Percentiles rank a stretch among this genome's conserved stretches.
phyloP scores from a whole-genome alignment of 2,888 invertebrate genomes.

The Lithophane leautieri region DNA sequence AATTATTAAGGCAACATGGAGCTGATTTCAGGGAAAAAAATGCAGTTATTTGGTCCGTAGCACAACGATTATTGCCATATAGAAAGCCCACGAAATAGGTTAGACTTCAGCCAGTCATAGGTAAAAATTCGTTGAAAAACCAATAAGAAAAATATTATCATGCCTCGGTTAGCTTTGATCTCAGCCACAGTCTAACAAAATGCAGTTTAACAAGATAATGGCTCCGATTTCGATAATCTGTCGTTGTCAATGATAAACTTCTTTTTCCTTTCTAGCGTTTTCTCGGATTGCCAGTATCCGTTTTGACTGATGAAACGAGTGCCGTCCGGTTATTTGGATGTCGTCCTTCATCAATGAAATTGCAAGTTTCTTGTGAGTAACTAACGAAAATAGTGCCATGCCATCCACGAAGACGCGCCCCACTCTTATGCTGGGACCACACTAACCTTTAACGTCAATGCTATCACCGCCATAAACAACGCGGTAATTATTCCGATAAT shows the following conservation, averaged over 20 bases:
- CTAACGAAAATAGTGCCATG: too few relatives aligned
- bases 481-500: too few relatives aligned
- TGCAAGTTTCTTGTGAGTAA: not conserved
- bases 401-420: too few relatives aligned
- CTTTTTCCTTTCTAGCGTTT: constrained; percentile 40
- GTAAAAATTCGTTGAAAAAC: not conserved
- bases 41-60: not conserved
- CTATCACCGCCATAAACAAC: too few relatives aligned
- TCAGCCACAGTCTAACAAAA: not conserved
- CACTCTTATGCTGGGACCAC: too few relatives aligned
- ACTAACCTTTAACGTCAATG: too few relatives aligned
- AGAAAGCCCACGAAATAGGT: not conserved
- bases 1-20: constrained; percentile 3
- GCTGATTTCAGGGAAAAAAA: not conserved
- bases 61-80: not conserved
- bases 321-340: constrained; percentile 30
- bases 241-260: constrained; percentile 45
- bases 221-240: constrained; percentile 40
- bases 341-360: constrained; percentile 15
- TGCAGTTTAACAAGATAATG: constrained; percentile 9
- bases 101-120: not conserved
- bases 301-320: constrained; percentile 43
- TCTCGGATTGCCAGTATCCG: constrained; percentile 38
- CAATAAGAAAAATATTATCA: not conserved
- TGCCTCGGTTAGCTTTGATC: not conserved